Percentiles rank a stretch among this genome's conserved stretches.
phyloP scores from a whole-genome alignment of 2,888 invertebrate species.

The Sphaeridia pumilis region DNA sequence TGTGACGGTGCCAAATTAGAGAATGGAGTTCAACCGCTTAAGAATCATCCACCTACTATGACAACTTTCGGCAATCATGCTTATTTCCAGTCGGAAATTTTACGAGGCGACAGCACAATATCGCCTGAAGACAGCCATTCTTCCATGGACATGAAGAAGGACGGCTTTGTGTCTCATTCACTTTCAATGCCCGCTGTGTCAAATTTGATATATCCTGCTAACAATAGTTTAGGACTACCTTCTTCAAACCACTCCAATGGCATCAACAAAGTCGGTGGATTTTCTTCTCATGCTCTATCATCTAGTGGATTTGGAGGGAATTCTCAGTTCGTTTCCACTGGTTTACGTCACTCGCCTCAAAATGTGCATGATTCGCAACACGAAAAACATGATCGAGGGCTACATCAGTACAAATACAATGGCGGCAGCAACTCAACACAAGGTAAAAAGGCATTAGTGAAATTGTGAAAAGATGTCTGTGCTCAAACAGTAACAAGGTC shows the following conservation, averaged over 20 bases:
- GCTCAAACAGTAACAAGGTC: too few relatives aligned
- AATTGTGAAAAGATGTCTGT: too few relatives aligned
- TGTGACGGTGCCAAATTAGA: conserved; percentile 34
- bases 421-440: too few relatives aligned
- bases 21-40: conserved; percentile 30
- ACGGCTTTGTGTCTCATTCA: conserved; percentile 28
- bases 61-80: conserved; percentile 34
- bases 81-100: conserved; percentile 14
- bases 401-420: too few relatives aligned
- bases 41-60: conserved; percentile 27
- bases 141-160: conserved; percentile 26
- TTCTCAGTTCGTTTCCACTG: not conserved
- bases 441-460: too few relatives aligned
- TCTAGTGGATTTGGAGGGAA: conserved; percentile 14
- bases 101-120: too few relatives aligned
- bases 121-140: conserved; percentile 19
- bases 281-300: conserved; percentile 20
- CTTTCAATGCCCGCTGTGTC: conserved; percentile 26
- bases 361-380: not conserved
- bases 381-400: conserved; percentile 1
- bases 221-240: conserved; percentile 21
- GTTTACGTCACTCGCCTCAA: not conserved
- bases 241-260: conserved; percentile 9
- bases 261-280: conserved; percentile 13
- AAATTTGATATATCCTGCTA: conserved; percentile 29